These are phyloP conservation scores for Zele albiditarsus DNA, from an alignment of 2,888 invertebrate genomes.

Conservation along the genomic window DNA sequence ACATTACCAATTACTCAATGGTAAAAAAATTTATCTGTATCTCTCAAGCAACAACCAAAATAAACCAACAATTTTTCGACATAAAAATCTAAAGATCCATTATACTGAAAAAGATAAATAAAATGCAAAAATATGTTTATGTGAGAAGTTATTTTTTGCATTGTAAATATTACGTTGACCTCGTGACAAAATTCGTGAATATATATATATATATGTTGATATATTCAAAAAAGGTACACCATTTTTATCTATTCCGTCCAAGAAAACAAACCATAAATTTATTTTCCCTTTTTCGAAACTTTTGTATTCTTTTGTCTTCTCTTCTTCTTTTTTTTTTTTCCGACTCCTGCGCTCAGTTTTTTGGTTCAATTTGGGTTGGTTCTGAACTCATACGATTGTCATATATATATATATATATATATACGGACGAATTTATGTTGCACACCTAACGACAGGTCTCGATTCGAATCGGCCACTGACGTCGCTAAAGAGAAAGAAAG, in stretches of 20 bases:
- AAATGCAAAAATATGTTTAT: no score
- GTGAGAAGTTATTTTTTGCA: no score
- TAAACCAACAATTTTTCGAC: no score
- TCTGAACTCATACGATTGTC: not conserved
- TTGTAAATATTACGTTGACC: no score
- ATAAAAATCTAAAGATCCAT: no score
- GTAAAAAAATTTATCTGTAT: no score
- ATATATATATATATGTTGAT: no score
- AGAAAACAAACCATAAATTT: not conserved
- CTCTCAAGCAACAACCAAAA: no score
- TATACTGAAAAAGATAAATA: no score
- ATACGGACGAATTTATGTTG: conserved; percentile 54
- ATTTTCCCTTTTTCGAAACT: not conserved
- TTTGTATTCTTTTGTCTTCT: not conserved
- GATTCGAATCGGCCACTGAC: conserved; percentile 54
- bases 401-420: not conserved
- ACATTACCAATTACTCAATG: no score
- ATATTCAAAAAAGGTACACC: not conserved
- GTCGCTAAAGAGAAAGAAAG: not conserved
- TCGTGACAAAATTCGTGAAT: no score
- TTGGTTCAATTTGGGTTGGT: not conserved
- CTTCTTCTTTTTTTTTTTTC: not conserved
- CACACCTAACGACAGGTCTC: conserved; percentile 48
- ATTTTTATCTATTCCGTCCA: not conserved
- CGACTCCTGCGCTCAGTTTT: not conserved